These are phyloP conservation scores for Ceratotherium simum DNA, from an alignment of 2,113 vertebrate genomes.

Conservation along the genomic window DNA sequence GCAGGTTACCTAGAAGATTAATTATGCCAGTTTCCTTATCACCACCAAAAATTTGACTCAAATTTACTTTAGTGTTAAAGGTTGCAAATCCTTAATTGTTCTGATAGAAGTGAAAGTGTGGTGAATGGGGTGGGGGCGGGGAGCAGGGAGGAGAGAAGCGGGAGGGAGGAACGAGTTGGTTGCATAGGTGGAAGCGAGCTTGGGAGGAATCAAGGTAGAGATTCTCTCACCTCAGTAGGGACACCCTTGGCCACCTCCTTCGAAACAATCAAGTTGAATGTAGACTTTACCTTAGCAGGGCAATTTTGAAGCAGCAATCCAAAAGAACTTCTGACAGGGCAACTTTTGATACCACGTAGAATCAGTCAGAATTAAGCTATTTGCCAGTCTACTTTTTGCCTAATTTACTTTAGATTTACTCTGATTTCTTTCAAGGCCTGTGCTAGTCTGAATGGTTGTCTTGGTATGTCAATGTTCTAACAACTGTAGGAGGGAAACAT, in stretches of 20 bases:
- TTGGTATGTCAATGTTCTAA: background rate
- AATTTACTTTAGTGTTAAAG: background rate
- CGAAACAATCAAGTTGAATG: background rate
- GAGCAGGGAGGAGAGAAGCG: background rate
- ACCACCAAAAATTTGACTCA: background rate
- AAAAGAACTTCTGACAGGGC: background rate
- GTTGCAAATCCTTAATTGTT: background rate
- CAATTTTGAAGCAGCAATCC: background rate
- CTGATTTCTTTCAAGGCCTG: background rate
- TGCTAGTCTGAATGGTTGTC: background rate
- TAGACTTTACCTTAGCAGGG: background rate
- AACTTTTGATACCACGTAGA: background rate
- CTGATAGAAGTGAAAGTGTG: background rate
- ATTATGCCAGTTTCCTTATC: background rate
- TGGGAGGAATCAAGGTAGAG: background rate
- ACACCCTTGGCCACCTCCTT: background rate
- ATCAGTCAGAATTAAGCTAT: background rate
- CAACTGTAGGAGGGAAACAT: background rate
- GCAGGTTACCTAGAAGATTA: background rate
- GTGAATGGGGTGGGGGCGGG: background rate
- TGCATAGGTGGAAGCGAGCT: background rate
- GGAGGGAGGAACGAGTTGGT: background rate
- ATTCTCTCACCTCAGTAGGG: background rate
- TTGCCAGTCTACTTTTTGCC: background rate
- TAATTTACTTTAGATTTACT: constrained; percentile 22